Base-by-base conservation (phyloP, 2,888 invertebrate genomes). In the Pilophorus perplexus region DNA sequence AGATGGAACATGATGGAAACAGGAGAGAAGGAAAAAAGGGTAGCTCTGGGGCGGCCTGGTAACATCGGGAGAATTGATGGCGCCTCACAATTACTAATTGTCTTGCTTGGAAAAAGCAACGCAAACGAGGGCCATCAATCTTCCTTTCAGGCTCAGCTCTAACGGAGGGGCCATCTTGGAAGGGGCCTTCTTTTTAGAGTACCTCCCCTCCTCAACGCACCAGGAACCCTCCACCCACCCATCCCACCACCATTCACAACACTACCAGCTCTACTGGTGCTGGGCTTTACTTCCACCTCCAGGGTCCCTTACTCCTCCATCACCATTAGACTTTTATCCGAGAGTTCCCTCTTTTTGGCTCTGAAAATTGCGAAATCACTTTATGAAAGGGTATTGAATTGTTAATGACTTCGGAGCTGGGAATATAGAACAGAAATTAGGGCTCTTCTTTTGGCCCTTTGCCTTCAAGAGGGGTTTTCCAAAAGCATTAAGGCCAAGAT, bases 51-150 rank as follows among this genome's bases (percentile, higher is more conserved):
- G 1, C 27, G 44, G 59, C 14, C 25, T 42, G 12, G 14, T 16
- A 60, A 68, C 69, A 67, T 65, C 67, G 67, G 67, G 64, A 69
- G 66, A 60, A 69, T 69, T 69, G 69, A 69, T 69, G 69, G 68
- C 52, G 64, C 68, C 59, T 67, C 67, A 68, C 69, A 69, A 69
- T 69, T 68, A 67, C 68, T 69, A 69, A 69, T 69, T 69, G 69
- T 69, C 69, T 69, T 69, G 69, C 60, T 66, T 68, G 67, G 64
- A 68, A 68, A 69, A 68, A 69, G 68, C 68, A 69, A 57, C 68
- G 66, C 69, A 68, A 65, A 68, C 68, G 67, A 68, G 66, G 38
- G 18, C n/a, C 69, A 69, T 69, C 69, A 69, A 69, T 69, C 69
- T 69, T 68, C 68, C 68, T 68, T 68, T 68, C 68, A 68, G 62